Conservation (phyloP, 2,888 invertebrate genomes). For the Thera britannica region DNA sequence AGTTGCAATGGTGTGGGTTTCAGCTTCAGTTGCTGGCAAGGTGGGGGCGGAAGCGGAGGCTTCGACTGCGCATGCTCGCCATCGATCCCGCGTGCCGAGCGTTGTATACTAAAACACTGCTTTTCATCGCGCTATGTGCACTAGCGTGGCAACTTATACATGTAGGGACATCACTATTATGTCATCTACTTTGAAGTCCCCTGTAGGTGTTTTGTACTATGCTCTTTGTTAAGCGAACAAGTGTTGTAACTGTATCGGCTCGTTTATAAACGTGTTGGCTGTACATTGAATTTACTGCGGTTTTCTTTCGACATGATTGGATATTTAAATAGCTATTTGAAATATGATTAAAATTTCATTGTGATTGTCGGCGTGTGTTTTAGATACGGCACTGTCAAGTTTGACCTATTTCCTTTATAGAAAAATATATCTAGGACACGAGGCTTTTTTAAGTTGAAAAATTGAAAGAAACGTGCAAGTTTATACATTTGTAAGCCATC, state of each 20-base stretch:
- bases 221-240: constrained; percentile 46
- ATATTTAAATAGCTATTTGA: constrained; percentile 4
- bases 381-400: constrained; percentile 5
- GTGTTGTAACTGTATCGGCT: constrained; percentile 33
- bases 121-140: constrained; percentile 55
- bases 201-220: constrained; percentile 43
- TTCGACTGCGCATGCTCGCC: constrained; percentile 71
- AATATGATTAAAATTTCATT: constrained; percentile 15
- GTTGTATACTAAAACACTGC: constrained; percentile 72
- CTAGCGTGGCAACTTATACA: constrained; percentile 46
- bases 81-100: constrained; percentile 78
- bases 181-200: constrained; percentile 79
- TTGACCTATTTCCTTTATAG: constrained; percentile 22
- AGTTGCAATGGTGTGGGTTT: constrained; percentile 68
- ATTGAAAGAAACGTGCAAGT: constrained; percentile 12
- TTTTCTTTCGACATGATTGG: constrained; percentile 17
- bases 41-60: constrained; percentile 59
- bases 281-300: constrained; percentile 15
- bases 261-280: constrained; percentile 9
- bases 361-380: constrained; percentile 6
- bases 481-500: constrained; percentile 8
- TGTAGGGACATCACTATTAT: constrained; percentile 68
- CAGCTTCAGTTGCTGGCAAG: constrained; percentile 53
- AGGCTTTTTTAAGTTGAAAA: constrained; percentile 21
- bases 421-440: constrained; percentile 19